Evolutionary conservation across 2,113 vertebrate genomes (phyloP), one percentile per base, ranked within the genome.

Genomic region (Perognathus longimembris): DNA sequence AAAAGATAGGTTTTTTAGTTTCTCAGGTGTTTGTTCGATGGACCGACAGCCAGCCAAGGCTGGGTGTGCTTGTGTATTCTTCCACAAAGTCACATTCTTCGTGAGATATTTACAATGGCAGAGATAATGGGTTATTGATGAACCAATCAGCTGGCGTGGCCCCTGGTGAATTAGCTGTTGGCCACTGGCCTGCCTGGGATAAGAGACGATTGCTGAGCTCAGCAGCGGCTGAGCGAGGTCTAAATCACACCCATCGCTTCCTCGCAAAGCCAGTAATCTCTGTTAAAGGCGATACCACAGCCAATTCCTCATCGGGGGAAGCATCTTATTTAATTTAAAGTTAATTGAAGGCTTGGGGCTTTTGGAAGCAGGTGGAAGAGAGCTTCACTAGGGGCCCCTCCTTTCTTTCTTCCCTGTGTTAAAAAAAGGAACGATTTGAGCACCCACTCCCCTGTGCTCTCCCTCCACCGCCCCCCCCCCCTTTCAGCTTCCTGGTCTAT

Each of bases 121-220:
- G 95, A 96, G 96, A 96, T 97, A 97, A 97, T 96, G 94, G 95
- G 95, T 97, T 97, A 97, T 97, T 96, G 97, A 97, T 97, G 93
- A 95, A 96, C 95, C 91, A 96, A 95, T 97, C 95, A 97, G 92
- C 85, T 59, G 42, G 70, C 84, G 89, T 92, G 92, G 95, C 94
- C 96, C 92, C 95, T 88, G 91, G 96, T 96, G 96, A 94, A 95
- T 97, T 94, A 96, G 94, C 91, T 94, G 85, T 59, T 93, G 89
- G 95, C 91, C 89, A 96, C 86, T 94, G 91, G 95, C 84, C 66
- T 91, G 87, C 78, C 77, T 42, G 66, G 90, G 85, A 92, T 94
- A 88, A 96, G 93, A 67, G 94, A 67, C n/a, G 20, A 79, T n/a
- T 95, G 96, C 96, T 92, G 92, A 95, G 90, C 83, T 96, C 95